Evolutionary conservation across 2,113 vertebrate species (phyloP).

Genomic region (Columba janthina): DNA sequence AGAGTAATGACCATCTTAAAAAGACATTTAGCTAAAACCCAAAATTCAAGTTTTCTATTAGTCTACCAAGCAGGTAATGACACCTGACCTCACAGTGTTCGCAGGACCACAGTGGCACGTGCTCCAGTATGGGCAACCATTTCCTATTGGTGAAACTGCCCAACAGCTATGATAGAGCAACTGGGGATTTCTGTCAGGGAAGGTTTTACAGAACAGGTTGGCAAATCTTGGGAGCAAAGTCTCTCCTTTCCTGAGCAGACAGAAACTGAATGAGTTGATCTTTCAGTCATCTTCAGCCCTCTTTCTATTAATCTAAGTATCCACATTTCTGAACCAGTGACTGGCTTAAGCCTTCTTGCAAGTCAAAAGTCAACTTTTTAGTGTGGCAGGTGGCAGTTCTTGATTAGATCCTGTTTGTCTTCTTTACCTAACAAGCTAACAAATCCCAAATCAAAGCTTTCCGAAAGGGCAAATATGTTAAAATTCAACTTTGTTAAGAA

Average conservation of each 20-base stretch:
- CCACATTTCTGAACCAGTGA: background rate
- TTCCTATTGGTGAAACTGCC: background rate
- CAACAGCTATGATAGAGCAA: rapidly evolving
- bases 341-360: background rate
- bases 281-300: background rate
- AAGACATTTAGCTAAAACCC: background rate
- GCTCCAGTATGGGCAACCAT: background rate
- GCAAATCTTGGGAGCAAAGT: background rate
- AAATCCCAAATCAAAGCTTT: background rate
- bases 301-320: background rate
- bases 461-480: background rate
- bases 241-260: background rate
- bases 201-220: background rate
- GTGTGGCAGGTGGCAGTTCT: background rate
- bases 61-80: background rate
- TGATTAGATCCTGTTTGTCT: background rate
- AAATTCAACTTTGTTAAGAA: background rate
- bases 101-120: background rate
- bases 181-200: background rate
- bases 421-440: background rate
- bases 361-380: background rate
- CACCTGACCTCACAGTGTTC: background rate
- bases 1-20: background rate
- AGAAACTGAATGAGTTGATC: background rate
- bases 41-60: background rate